Evolutionary conservation across 2,888 invertebrate genomes (phyloP).

Genomic region (Monopis laevigella): DNA sequence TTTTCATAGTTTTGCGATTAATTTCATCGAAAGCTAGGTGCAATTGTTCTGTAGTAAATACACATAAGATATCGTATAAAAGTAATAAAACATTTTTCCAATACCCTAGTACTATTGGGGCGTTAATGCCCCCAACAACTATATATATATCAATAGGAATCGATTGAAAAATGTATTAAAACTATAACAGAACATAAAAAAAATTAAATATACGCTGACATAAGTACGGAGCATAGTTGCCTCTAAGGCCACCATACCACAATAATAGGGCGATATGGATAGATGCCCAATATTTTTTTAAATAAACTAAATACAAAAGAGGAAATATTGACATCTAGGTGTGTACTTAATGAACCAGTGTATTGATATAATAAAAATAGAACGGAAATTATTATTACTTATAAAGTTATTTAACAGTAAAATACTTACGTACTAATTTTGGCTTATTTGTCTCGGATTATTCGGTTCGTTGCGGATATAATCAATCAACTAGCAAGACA

Average conservation of each 20-base stretch:
- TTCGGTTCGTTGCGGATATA: conserved; percentile 15
- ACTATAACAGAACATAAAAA: conserved; percentile 11
- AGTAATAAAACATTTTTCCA: not conserved
- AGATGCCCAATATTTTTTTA: conserved; percentile 18
- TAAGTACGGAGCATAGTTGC: conserved; percentile 15
- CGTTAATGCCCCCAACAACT: not conserved
- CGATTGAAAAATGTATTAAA: conserved; percentile 1
- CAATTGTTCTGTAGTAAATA: conserved; percentile 18
- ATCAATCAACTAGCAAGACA: no score
- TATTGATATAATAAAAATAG: conserved; percentile 18
- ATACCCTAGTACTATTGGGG: not conserved
- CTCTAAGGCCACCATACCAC: conserved; percentile 17
- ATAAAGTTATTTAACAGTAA: conserved; percentile 17
- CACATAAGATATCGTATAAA: not conserved
- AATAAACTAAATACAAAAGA: conserved; percentile 18
- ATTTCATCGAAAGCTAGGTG: conserved; percentile 23
- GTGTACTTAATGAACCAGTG: conserved; percentile 15
- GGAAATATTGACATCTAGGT: conserved; percentile 16
- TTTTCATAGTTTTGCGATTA: conserved; percentile 20
- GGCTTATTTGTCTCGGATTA: conserved; percentile 16
- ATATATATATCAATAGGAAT: not conserved
- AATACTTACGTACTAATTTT: conserved; percentile 15
- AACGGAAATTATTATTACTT: conserved; percentile 15
- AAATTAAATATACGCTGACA: not conserved
- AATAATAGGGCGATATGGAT: conserved; percentile 19